Percentiles rank a stretch among this genome's conserved stretches.
Evolutionary conservation across 2,797 vertebrate species (phyloP).

Genomic region (Peromyscus nudipes): DNA sequence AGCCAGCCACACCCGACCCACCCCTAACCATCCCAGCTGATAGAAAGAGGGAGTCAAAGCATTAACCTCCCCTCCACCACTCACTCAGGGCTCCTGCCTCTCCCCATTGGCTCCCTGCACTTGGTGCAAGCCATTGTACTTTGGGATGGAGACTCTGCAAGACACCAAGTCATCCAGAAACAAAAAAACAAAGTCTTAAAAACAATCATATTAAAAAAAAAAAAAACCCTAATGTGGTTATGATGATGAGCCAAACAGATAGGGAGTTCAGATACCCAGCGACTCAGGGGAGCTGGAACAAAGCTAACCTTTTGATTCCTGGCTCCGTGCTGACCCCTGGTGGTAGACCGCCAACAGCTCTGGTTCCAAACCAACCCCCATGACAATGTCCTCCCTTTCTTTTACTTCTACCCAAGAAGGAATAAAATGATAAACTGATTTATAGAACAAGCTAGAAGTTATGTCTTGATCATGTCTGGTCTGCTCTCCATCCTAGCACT

Average conservation of each 20-base stretch:
- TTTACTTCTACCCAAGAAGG: background rate
- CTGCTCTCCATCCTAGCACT: background rate
- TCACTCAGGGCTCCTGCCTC: too few relatives aligned
- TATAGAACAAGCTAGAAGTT: background rate
- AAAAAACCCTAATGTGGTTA: background rate
- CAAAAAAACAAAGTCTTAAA: background rate
- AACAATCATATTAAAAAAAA: background rate
- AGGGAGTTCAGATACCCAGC: background rate
- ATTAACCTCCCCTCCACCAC: background rate
- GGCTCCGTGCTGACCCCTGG: constrained; percentile 40
- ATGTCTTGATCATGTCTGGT: background rate
- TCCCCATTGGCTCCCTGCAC: rapidly evolving
- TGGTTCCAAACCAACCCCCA: background rate
- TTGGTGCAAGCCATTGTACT: background rate
- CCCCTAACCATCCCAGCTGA: background rate
- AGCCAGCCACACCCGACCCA: background rate
- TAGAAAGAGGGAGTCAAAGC: background rate
- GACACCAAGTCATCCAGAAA: background rate
- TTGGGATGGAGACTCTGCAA: background rate
- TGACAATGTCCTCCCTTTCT: background rate
- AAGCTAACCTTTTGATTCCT: background rate
- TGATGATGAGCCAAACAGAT: background rate
- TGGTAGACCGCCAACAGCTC: background rate
- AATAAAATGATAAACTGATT: background rate
- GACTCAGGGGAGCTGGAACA: background rate